phyloP scores from a whole-genome alignment of 2,888 invertebrate species.

The Junonia oenone region DNA sequence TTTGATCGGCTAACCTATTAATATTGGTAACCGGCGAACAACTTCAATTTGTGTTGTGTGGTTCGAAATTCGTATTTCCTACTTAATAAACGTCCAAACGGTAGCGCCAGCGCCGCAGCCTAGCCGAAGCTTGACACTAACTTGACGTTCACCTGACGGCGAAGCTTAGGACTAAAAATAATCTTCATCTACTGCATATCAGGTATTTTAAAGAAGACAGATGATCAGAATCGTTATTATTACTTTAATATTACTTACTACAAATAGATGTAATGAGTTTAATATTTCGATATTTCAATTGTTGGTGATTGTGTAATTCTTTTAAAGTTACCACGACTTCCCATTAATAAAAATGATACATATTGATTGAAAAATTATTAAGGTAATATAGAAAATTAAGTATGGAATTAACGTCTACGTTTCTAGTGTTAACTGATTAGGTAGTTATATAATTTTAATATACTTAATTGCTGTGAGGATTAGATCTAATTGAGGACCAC shows the following conservation, averaged over 20 bases:
- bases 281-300: too few species aligned
- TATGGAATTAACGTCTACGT: too few species aligned
- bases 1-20: slow-evolving; percentile 18
- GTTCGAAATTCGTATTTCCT: slow-evolving; percentile 48
- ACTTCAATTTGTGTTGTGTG: slow-evolving; percentile 36
- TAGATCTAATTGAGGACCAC: too few species aligned
- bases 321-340: too few species aligned
- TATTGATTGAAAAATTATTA: too few species aligned
- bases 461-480: too few species aligned
- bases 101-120: slow-evolving; percentile 28
- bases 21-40: slow-evolving; percentile 40
- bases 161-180: slow-evolving; percentile 50
- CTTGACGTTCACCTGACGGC: slow-evolving; percentile 56
- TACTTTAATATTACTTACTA: neutral
- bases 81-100: slow-evolving; percentile 61
- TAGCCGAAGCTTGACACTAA: slow-evolving; percentile 52
- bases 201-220: slow-evolving; percentile 2
- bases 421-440: too few species aligned
- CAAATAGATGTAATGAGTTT: neutral
- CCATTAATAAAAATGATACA: too few species aligned
- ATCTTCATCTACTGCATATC: slow-evolving; percentile 34
- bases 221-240: neutral
- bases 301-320: neutral
- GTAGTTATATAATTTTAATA: too few species aligned
- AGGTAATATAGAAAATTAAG: too few species aligned